phyloP scores from a whole-genome alignment of 1,140 invertebrate species.

The Charaxes varanes region DNA sequence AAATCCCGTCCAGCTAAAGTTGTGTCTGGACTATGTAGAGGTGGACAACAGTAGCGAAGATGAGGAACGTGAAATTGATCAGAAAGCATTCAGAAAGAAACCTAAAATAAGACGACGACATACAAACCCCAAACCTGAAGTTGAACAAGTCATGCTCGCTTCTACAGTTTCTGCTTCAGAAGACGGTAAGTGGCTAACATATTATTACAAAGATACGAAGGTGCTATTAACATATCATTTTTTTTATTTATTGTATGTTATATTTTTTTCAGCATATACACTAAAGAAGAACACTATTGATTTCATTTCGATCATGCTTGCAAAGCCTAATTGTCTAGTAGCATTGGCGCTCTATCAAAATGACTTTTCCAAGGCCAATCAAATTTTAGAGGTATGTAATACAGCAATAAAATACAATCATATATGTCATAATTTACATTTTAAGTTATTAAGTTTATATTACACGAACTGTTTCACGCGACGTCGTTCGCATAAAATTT shows the following conservation, averaged over 20 bases:
- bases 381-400: constrained; percentile 65
- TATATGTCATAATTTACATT: no score
- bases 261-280: constrained; percentile 37
- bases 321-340: constrained; percentile 62
- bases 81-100: constrained; percentile 48
- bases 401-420: background rate
- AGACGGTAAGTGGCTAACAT: constrained; percentile 54
- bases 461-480: no score
- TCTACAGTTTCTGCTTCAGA: constrained; percentile 56
- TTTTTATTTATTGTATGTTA: no score
- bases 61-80: constrained; percentile 45
- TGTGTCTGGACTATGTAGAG: constrained; percentile 64
- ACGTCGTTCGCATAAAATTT: no score
- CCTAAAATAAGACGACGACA: constrained; percentile 48
- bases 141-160: constrained; percentile 51
- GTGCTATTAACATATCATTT: no score
- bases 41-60: constrained; percentile 64
- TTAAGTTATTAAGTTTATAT: no score
- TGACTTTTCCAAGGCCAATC: constrained; percentile 67
- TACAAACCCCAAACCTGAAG: constrained; percentile 49
- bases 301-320: constrained; percentile 68
- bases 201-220: no score
- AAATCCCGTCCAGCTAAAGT: constrained; percentile 46
- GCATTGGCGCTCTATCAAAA: constrained; percentile 65
- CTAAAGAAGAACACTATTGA: constrained; percentile 49